phyloP scores from a whole-genome alignment of 2,888 invertebrate genomes.

The Andrena flavipes region DNA sequence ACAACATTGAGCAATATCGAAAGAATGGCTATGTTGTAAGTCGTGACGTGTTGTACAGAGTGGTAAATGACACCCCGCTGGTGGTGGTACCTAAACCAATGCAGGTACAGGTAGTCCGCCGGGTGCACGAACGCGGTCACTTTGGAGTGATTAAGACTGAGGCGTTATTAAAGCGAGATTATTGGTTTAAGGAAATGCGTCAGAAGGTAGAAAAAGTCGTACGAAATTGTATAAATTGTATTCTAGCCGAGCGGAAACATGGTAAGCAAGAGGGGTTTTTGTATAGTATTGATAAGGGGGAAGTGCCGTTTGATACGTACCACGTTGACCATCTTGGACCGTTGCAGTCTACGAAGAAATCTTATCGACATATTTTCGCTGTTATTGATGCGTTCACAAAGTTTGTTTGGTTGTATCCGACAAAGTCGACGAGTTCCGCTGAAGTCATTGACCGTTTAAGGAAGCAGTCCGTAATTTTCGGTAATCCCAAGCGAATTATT shows the following conservation, averaged over 20 bases:
- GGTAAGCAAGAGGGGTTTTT: slow-evolving; percentile 5
- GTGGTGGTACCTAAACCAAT: background rate
- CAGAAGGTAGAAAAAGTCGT: slow-evolving; percentile 3
- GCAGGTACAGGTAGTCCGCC: slow-evolving; percentile 9
- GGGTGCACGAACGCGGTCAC: slow-evolving; percentile 7
- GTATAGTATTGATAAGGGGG: background rate
- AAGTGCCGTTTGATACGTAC: background rate
- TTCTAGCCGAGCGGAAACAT: slow-evolving; percentile 4
- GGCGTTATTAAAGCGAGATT: background rate
- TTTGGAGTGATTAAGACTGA: slow-evolving; percentile 10
- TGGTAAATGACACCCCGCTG: background rate
- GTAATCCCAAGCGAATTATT: background rate
- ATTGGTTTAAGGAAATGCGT: background rate
- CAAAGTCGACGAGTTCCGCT: background rate
- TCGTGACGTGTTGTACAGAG: background rate
- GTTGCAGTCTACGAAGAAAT: slow-evolving; percentile 9
- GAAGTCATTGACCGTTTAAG: background rate
- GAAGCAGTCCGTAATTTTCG: background rate
- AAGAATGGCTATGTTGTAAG: background rate
- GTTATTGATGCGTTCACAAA: slow-evolving; percentile 11
- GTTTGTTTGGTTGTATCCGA: slow-evolving; percentile 19
- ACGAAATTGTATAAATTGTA: background rate
- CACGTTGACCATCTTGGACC: slow-evolving; percentile 13
- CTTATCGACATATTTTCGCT: background rate
- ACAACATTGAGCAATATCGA: background rate